Evolutionary conservation across 2,113 vertebrate genomes (phyloP).

Genomic region (Anser brachyrhynchus): DNA sequence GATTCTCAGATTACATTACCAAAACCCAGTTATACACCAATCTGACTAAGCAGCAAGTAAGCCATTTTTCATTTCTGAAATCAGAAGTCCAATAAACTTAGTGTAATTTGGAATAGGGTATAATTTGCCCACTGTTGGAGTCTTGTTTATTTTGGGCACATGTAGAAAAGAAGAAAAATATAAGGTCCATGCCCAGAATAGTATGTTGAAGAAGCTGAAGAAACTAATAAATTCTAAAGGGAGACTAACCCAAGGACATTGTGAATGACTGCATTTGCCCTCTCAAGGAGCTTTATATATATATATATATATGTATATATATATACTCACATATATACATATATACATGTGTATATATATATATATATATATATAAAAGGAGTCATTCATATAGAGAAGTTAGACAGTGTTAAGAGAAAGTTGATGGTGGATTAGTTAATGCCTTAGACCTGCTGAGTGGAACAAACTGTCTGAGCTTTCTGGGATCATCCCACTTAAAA

Average conservation of each 20-base stretch:
- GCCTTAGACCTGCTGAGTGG: neutral
- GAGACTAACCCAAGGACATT: neutral
- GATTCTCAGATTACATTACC: neutral
- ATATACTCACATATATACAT: too few species aligned
- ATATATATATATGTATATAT: too few species aligned
- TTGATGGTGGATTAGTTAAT: neutral
- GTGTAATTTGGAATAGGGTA: neutral
- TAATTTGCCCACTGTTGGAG: neutral
- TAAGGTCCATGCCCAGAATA: neutral
- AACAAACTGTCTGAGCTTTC: constrained; percentile 6
- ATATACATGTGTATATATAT: too few species aligned
- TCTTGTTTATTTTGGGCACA: neutral
- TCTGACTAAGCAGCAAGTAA: neutral
- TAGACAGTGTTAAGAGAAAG: neutral
- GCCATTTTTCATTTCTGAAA: neutral
- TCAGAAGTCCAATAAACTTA: neutral
- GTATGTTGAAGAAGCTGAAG: neutral
- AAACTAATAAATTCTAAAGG: neutral
- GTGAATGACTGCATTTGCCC: neutral
- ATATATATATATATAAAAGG: neutral
- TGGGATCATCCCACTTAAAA: constrained; percentile 26
- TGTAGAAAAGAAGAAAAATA: neutral
- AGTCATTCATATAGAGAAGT: neutral
- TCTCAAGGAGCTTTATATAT: neutral
- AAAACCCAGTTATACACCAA: neutral